These are phyloP conservation scores for Panopea generosa DNA, from an alignment of 2,888 invertebrate genomes.

Conservation along the genomic window DNA sequence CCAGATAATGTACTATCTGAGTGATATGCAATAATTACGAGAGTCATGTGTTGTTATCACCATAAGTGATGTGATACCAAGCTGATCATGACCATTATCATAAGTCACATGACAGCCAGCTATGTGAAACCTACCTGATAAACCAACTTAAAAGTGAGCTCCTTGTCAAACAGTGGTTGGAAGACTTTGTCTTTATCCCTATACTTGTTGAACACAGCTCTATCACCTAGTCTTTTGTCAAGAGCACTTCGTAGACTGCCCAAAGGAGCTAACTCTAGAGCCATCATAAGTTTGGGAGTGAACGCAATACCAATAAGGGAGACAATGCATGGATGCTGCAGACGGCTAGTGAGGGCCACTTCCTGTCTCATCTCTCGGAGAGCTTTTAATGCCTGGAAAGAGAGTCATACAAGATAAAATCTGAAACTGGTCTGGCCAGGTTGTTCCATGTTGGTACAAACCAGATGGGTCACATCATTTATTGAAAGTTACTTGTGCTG, in stretches of 20 bases:
- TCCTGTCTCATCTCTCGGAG: slow-evolving; percentile 80
- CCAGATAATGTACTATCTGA: too few species aligned
- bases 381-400: slow-evolving; percentile 69
- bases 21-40: too few species aligned
- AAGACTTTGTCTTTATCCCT: slow-evolving; percentile 68
- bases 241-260: slow-evolving; percentile 76
- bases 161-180: slow-evolving; percentile 69
- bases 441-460: too few species aligned
- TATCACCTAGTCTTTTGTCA: slow-evolving; percentile 46
- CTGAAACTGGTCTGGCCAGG: too few species aligned
- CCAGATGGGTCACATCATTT: too few species aligned
- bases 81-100: too few species aligned
- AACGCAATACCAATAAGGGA: slow-evolving; percentile 78
- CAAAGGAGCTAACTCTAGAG: slow-evolving; percentile 81
- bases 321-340: slow-evolving; percentile 80
- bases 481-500: too few species aligned
- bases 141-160: slow-evolving; percentile 79
- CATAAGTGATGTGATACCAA: too few species aligned
- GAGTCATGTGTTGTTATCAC: too few species aligned
- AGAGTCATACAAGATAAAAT: too few species aligned
- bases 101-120: too few species aligned
- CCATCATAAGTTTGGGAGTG: slow-evolving; percentile 73
- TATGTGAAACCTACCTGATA: too few species aligned
- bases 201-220: slow-evolving; percentile 66
- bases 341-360: slow-evolving; percentile 74